These are phyloP conservation scores for Hyposmocoma kahamanoa DNA, from an alignment of 1,140 invertebrate species.

Conservation along the genomic window DNA sequence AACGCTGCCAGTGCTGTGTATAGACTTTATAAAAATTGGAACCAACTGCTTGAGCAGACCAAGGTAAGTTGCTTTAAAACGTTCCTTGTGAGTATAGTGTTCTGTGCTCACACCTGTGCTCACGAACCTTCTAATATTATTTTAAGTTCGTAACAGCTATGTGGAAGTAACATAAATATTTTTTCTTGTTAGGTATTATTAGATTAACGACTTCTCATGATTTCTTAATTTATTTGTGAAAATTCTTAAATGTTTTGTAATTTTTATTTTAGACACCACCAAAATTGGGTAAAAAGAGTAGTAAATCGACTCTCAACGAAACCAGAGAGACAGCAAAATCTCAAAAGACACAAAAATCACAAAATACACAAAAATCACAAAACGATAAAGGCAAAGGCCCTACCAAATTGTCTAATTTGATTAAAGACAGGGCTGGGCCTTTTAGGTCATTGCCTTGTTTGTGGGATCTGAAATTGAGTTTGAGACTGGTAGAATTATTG, in stretches of 20 bases:
- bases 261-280: slow-evolving; percentile 26
- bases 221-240: neutral
- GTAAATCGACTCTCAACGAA: slow-evolving; percentile 37
- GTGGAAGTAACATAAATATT: no score
- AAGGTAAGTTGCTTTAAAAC: slow-evolving; percentile 44
- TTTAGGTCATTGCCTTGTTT: slow-evolving; percentile 53
- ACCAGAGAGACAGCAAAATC: slow-evolving; percentile 39
- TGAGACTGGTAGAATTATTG: slow-evolving; percentile 36
- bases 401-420: slow-evolving; percentile 33
- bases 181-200: no score
- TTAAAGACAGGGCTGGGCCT: slow-evolving; percentile 45
- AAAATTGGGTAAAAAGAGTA: slow-evolving; percentile 41
- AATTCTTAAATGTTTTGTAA: no score
- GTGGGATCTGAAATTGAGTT: slow-evolving; percentile 45
- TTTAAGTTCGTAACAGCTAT: no score
- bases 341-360: slow-evolving; percentile 35
- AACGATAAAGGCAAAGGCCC: slow-evolving; percentile 35
- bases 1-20: slow-evolving; percentile 43
- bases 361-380: slow-evolving; percentile 42
- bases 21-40: slow-evolving; percentile 63
- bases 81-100: neutral
- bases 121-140: neutral
- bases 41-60: slow-evolving; percentile 60
- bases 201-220: neutral
- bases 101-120: neutral